Percentiles rank a stretch among this genome's conserved stretches.
Evolutionary conservation across 2,113 vertebrate genomes (phyloP).

Genomic region (Leuciscus idus): DNA sequence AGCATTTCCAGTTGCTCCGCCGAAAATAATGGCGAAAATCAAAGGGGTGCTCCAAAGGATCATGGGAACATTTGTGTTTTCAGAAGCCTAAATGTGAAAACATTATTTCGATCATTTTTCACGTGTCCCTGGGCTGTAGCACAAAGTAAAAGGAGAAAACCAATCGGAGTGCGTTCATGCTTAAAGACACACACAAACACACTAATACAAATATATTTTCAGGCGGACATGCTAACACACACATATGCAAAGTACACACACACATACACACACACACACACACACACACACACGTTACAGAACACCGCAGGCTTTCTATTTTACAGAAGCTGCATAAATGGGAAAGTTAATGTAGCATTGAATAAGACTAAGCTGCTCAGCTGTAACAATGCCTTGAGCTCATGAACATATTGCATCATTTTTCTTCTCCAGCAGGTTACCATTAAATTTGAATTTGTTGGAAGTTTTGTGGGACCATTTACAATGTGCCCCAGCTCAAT

Average conservation of each 20-base stretch:
- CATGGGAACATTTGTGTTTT: conserved; percentile 28
- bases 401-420: conserved; percentile 79
- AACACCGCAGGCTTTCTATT: conserved; percentile 78
- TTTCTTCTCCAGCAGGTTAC: conserved; percentile 79
- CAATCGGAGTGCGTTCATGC: conserved; percentile 67
- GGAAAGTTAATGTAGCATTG: conserved; percentile 93
- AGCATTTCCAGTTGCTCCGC: neutral
- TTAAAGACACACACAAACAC: conserved; percentile 49
- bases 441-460: conserved; percentile 83
- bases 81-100: conserved; percentile 1
- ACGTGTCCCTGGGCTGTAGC: conserved; percentile 58
- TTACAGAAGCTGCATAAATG: conserved; percentile 86
- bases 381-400: conserved; percentile 80
- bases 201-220: conserved; percentile 64
- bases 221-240: conserved; percentile 56
- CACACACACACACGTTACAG: conserved; percentile 17
- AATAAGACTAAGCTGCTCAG: conserved; percentile 83
- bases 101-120: conserved; percentile 61
- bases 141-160: conserved; percentile 62
- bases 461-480: conserved; percentile 77
- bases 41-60: neutral
- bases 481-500: conserved; percentile 73
- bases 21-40: neutral
- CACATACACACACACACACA: conserved; percentile 53
- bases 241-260: conserved; percentile 50